Evolutionary conservation across 2,113 vertebrate species (phyloP).

Genomic region (Aramus guarauna): DNA sequence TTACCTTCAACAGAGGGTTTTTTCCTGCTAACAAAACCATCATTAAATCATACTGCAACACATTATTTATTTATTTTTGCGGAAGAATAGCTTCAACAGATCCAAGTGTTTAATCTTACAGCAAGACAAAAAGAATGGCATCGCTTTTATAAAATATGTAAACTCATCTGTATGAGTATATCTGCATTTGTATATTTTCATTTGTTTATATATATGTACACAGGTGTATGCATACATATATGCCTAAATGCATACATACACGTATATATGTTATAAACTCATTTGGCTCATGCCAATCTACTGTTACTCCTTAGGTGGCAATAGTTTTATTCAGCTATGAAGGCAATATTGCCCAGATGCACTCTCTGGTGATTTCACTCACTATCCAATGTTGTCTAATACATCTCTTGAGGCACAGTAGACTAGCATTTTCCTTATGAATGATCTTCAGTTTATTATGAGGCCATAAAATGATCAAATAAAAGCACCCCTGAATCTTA

Average conservation of each 20-base stretch:
- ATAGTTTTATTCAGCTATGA: neutral
- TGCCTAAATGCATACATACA: too few species aligned
- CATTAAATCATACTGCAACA: neutral
- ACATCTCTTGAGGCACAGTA: constrained; percentile 1
- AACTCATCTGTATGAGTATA: neutral
- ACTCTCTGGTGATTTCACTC: neutral
- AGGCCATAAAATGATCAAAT: constrained; percentile 37
- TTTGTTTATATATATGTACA: neutral
- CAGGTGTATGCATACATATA: neutral
- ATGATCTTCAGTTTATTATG: constrained; percentile 37
- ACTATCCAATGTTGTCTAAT: neutral
- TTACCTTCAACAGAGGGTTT: neutral
- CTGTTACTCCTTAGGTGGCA: neutral
- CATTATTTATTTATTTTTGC: neutral
- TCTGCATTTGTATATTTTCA: neutral
- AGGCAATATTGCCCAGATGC: neutral
- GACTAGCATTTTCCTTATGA: constrained; percentile 7
- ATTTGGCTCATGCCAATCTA: neutral
- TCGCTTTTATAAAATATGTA: neutral
- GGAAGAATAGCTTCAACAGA: neutral
- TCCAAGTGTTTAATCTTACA: neutral
- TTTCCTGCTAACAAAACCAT: neutral
- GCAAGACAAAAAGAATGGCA: neutral
- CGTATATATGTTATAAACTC: neutral
- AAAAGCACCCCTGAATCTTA: constrained; percentile 36